phyloP scores from a whole-genome alignment of 2,888 invertebrate species.

The Coecobrya sp. region DNA sequence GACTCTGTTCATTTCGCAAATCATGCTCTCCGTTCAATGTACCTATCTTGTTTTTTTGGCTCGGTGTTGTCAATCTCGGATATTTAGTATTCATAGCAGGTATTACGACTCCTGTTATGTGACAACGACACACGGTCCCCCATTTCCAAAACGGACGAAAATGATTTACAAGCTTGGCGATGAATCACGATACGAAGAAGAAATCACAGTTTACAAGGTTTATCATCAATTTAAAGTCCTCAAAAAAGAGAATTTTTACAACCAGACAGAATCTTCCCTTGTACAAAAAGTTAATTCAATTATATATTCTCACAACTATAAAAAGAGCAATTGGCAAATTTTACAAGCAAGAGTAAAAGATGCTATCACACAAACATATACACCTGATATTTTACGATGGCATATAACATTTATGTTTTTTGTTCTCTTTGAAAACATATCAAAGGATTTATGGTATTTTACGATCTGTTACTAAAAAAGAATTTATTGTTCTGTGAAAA shows the following conservation, averaged over 20 bases:
- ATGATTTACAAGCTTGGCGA: constrained; percentile 36
- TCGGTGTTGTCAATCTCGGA: too few species aligned
- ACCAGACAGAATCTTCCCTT: not conserved
- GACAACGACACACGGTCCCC: constrained; percentile 20
- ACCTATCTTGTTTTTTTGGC: too few species aligned
- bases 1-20: not conserved
- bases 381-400: not conserved
- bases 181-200: not conserved
- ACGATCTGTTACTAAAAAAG: constrained; percentile 21
- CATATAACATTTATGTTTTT: not conserved
- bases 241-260: not conserved
- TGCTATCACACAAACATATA: not conserved
- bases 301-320: not conserved
- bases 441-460: not conserved
- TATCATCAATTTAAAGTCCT: not conserved
- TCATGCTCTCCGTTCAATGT: too few species aligned
- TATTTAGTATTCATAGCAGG: constrained; percentile 26
- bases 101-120: constrained; percentile 16
- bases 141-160: constrained; percentile 31
- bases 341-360: not conserved
- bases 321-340: constrained; percentile 2
- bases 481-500: not conserved
- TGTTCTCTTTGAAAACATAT: not conserved
- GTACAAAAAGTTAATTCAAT: not conserved
- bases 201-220: not conserved